phyloP scores from a whole-genome alignment of 2,797 vertebrate genomes.

The Neomorphus geoffroyi region DNA sequence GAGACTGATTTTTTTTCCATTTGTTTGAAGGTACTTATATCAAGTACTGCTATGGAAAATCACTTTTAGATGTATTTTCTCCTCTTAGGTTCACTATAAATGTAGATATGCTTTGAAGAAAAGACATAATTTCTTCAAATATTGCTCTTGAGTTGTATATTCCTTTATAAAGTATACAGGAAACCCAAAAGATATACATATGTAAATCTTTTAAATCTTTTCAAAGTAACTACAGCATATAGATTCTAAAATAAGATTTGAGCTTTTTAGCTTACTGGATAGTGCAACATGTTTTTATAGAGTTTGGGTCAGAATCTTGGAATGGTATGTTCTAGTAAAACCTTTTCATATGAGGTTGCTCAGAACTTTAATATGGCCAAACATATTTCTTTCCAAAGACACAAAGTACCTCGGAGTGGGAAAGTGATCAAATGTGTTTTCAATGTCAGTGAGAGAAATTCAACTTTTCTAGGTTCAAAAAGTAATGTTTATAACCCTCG shows the following conservation, averaged over 20 bases:
- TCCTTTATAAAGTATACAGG: background rate
- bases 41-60: background rate
- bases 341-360: background rate
- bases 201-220: background rate
- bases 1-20: background rate
- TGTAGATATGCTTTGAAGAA: background rate
- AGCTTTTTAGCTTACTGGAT: background rate
- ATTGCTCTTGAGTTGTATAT: background rate
- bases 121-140: background rate
- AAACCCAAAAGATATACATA: background rate
- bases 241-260: background rate
- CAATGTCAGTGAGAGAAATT: background rate
- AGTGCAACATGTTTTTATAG: background rate
- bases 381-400: background rate
- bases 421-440: background rate
- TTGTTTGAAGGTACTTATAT: background rate
- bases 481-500: background rate
- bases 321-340: background rate
- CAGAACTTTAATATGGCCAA: background rate
- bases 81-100: background rate
- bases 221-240: background rate
- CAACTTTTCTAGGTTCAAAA: background rate
- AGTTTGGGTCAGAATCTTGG: background rate
- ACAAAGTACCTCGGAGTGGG: background rate
- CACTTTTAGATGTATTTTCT: background rate